Evolutionary conservation across 2,113 vertebrate species (phyloP).

Genomic region (Eclectus roratus): DNA sequence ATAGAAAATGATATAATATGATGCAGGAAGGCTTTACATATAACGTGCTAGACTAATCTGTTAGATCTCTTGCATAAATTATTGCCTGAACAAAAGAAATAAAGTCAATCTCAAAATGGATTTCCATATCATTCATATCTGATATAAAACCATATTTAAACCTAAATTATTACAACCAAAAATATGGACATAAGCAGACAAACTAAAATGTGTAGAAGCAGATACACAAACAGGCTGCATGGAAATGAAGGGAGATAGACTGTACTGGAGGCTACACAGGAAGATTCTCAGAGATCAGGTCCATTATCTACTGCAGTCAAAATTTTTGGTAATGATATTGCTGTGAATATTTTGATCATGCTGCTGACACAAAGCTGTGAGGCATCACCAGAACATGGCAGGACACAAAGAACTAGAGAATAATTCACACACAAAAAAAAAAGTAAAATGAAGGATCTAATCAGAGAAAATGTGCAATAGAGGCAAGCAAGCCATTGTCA

Average conservation of each 20-base stretch:
- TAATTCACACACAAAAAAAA: background rate
- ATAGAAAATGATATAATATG: background rate
- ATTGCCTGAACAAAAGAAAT: background rate
- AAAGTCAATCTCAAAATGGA: background rate
- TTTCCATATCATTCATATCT: background rate
- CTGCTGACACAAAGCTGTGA: background rate
- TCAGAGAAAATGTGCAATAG: background rate
- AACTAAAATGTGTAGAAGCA: background rate
- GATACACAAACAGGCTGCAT: background rate
- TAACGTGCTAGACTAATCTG: background rate
- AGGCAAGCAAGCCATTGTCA: background rate
- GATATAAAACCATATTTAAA: background rate
- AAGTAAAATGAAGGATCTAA: background rate
- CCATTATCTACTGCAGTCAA: background rate
- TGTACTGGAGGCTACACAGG: background rate
- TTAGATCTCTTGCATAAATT: background rate
- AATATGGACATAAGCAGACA: background rate
- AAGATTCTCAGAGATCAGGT: background rate
- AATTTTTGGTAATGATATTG: background rate
- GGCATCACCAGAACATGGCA: background rate
- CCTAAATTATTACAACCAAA: rapidly evolving
- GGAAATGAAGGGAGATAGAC: background rate
- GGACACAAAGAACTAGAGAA: background rate
- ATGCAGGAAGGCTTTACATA: background rate
- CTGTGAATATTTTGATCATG: background rate